phyloP scores from a whole-genome alignment of 1,140 invertebrate species.

The Scylla paramamosain region DNA sequence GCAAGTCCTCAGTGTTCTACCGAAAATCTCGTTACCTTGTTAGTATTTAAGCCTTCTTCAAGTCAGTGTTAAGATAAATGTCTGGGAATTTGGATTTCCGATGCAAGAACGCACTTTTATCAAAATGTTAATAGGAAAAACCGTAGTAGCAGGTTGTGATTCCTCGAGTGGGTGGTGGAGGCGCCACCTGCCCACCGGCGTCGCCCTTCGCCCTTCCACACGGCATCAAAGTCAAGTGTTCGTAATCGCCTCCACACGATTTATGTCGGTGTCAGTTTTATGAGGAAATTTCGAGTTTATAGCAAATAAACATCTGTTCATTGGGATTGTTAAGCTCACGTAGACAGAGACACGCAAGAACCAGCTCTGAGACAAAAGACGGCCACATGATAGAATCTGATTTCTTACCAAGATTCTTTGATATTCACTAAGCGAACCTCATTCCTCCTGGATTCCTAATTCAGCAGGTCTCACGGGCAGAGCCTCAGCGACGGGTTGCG shows the following conservation, averaged over 20 bases:
- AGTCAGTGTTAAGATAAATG: too few species aligned
- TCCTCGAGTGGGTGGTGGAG: too few species aligned
- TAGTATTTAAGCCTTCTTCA: too few species aligned
- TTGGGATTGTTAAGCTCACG: constrained; percentile 13
- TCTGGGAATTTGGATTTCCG: too few species aligned
- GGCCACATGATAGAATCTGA: constrained; percentile 57
- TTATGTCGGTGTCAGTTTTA: constrained; percentile 8
- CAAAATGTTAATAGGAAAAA: too few species aligned
- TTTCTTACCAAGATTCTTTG: constrained; percentile 60
- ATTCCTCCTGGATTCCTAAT: constrained; percentile 65
- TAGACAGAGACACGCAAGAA: background rate
- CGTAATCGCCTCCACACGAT: background rate
- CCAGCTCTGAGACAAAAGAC: constrained; percentile 32
- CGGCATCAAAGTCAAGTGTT: constrained; percentile 2
- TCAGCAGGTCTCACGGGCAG: background rate
- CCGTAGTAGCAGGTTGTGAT: too few species aligned
- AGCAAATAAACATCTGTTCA: constrained; percentile 48
- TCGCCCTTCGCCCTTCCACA: background rate
- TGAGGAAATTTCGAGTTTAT: constrained; percentile 38
- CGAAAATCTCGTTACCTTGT: too few species aligned
- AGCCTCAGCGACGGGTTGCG: background rate
- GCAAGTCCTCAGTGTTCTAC: too few species aligned
- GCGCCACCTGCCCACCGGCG: too few species aligned
- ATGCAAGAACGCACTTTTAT: too few species aligned
- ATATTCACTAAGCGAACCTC: constrained; percentile 68